These are phyloP conservation scores for Caenorhabditis macrosperma DNA, from an alignment of 2,888 invertebrate species.

Conservation along the genomic window DNA sequence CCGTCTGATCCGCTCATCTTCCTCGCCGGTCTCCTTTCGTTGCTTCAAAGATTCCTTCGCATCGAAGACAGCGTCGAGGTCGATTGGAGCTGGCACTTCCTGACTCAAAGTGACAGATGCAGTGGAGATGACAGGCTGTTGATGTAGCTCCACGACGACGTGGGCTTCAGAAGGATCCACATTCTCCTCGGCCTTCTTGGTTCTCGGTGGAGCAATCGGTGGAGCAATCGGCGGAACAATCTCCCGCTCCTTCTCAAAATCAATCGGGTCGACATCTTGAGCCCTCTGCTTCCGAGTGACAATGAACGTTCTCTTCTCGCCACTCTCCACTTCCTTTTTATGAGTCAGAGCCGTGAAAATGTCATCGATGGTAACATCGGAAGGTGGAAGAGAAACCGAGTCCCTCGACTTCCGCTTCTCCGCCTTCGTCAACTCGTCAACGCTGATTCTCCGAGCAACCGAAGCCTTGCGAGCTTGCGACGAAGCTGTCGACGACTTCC, in stretches of 20 bases:
- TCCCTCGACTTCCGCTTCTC: conserved; percentile 26
- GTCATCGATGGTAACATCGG: conserved; percentile 47
- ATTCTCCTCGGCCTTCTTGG: not conserved
- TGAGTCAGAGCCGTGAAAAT: conserved; percentile 44
- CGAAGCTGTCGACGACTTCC: conserved; percentile 41
- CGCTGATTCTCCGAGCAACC: conserved; percentile 47
- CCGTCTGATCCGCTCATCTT: conserved; percentile 5
- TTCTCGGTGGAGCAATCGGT: conserved; percentile 35
- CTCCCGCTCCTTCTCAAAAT: conserved; percentile 38
- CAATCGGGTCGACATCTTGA: conserved; percentile 45
- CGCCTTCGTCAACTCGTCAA: conserved; percentile 41
- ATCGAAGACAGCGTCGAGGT: conserved; percentile 21
- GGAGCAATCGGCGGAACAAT: conserved; percentile 20
- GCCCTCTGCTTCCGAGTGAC: conserved; percentile 48
- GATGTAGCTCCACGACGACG: not conserved
- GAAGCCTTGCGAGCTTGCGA: conserved; percentile 38
- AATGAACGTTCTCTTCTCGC: conserved; percentile 41
- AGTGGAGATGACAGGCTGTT: not conserved
- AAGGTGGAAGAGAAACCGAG: conserved; percentile 48
- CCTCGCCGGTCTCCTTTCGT: not conserved
- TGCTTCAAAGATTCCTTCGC: not conserved
- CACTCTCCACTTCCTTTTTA: conserved; percentile 1
- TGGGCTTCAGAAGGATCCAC: not conserved
- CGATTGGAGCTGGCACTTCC: not conserved
- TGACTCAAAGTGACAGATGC: not conserved